These are phyloP conservation scores for Cariama cristata DNA, from an alignment of 2,113 vertebrate genomes.

Conservation along the genomic window DNA sequence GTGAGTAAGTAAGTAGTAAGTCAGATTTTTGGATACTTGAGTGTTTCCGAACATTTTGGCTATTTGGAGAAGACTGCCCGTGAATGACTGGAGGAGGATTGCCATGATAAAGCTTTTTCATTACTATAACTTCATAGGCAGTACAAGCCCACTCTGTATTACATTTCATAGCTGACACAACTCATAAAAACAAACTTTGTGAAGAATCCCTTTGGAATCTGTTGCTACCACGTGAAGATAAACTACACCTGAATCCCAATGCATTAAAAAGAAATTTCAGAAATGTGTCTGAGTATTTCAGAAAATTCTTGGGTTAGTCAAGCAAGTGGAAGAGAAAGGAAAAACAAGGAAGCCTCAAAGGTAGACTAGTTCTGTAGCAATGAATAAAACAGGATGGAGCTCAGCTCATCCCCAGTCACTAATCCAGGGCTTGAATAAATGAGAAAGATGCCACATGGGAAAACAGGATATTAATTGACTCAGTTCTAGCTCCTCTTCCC, in stretches of 20 bases:
- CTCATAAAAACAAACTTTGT: not conserved
- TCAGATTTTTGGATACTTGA: not conserved
- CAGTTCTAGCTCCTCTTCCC: not conserved
- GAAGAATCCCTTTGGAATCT: not conserved
- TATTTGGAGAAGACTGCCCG: not conserved
- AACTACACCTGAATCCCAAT: not conserved
- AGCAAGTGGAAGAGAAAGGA: not conserved
- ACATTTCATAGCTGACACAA: not conserved
- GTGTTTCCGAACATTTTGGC: not conserved
- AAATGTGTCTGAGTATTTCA: not conserved
- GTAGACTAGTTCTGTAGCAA: not conserved
- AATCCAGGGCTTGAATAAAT: not conserved
- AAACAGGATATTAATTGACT: not conserved
- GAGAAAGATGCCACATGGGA: not conserved
- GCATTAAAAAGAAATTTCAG: not conserved
- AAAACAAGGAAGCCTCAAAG: not conserved
- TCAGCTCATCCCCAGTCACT: not conserved
- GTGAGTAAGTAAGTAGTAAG: not conserved
- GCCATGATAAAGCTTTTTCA: not conserved
- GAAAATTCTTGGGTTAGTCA: not conserved
- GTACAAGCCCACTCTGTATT: not conserved
- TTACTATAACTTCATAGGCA: not conserved
- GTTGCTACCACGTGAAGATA: not conserved
- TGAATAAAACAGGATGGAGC: not conserved
- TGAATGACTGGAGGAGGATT: not conserved